Conservation (phyloP, 2,113 vertebrate species). For the Silurus glanis region DNA sequence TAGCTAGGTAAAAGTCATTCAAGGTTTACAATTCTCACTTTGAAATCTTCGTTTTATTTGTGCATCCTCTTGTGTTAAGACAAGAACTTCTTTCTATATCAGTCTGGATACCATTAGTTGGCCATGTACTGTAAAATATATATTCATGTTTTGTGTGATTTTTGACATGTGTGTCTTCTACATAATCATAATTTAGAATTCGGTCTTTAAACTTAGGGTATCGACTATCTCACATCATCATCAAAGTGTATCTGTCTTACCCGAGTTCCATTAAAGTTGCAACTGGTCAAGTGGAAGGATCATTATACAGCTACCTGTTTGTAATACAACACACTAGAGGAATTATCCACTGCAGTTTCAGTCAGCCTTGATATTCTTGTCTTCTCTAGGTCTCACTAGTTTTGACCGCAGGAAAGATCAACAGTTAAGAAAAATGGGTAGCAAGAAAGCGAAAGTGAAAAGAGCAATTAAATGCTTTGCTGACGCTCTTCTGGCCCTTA, state of each 20-base stretch:
- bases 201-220: neutral
- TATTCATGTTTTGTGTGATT: neutral
- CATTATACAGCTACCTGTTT: neutral
- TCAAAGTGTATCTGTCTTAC: neutral
- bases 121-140: neutral
- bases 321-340: neutral
- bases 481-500: slow-evolving; percentile 35
- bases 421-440: slow-evolving; percentile 52
- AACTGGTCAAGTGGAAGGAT: neutral
- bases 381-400: neutral
- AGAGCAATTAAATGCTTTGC: slow-evolving; percentile 14
- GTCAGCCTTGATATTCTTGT: neutral
- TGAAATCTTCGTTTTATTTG: neutral
- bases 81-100: neutral
- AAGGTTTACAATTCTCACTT: neutral
- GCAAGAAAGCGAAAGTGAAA: slow-evolving; percentile 21
- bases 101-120: neutral
- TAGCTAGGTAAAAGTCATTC: neutral
- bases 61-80: neutral
- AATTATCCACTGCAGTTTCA: neutral
- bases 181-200: neutral
- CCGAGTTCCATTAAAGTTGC: neutral
- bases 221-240: neutral
- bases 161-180: neutral
- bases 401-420: slow-evolving; percentile 28